Evolutionary conservation across 2,888 invertebrate species (phyloP), one percentile per base, ranked within the genome.

Genomic region (Chrysolina americana): DNA sequence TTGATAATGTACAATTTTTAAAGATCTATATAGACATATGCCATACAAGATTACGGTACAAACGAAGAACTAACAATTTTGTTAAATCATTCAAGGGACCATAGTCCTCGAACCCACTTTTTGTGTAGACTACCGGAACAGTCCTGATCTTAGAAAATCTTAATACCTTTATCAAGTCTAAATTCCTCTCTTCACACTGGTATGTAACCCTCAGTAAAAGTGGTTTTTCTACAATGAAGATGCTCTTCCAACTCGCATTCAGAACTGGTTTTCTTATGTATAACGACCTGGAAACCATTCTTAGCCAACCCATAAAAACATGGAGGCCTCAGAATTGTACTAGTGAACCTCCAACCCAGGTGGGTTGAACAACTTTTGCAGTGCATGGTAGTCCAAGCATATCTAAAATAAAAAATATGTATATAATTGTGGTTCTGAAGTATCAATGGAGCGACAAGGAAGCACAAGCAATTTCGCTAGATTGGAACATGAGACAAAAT

Each of bases 291-390:
- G 41, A 89, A 87, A 21, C 91, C 88, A 80, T 90, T 90, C 72
- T 89, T 89, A 6, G 93, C 92, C 41, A 95, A 87, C 21, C 94
- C 95, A 89, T 92, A 95, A 86, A 95, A 95, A 68, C 89, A 89
- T 70, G 89, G 88, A 1, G 95, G 95, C 72, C 90, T 89, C 68
- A 95, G 87, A 79, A 91, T 89, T 8, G 89, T 89, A 0, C 94
- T 93, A n/a, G 92, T 92, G 85, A 95, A 96, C 81, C 91, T 90
- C 96, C 96, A 96, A 2, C 96, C 96, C 81, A 95, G 89, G 85
- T 96, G 96, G 62, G 88, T 89, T 59, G 88, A 85, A 85, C 96
- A 96, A 23, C 88, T 85, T 68, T 88, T 88, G 84, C 96, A 96
- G 74, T 92, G 89, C 47, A 93, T 92, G 69, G 95, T 93, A 41